Percentiles rank a stretch among this genome's conserved stretches.
Conservation (phyloP, 1,140 invertebrate genomes). For the Lordiphosa mommai region DNA sequence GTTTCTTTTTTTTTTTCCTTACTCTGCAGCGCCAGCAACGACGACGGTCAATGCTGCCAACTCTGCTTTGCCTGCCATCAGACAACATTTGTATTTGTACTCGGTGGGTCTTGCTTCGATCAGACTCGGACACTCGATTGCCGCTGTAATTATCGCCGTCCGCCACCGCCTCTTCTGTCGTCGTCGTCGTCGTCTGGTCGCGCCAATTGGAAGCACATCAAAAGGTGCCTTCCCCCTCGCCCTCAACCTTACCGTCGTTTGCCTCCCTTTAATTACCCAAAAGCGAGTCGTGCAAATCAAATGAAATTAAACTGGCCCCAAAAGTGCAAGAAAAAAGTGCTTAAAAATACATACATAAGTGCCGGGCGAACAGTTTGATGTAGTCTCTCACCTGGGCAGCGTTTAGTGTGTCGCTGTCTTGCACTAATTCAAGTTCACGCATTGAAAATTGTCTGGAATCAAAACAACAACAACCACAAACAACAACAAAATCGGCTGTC, state of each 20-base stretch:
- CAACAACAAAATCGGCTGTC: constrained; percentile 24
- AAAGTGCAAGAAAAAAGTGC: constrained; percentile 33
- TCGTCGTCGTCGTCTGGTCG: neutral
- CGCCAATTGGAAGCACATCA: neutral
- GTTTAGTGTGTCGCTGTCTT: constrained; percentile 24
- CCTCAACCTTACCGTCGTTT: neutral
- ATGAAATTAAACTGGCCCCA: constrained; percentile 31
- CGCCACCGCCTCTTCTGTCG: neutral
- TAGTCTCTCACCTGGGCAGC: neutral
- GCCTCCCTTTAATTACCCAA: constrained; percentile 35
- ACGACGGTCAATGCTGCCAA: constrained; percentile 74
- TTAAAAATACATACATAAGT: constrained; percentile 19
- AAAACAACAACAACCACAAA: constrained; percentile 9
- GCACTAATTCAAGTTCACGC: constrained; percentile 43
- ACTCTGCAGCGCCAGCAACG: constrained; percentile 30
- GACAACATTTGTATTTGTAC: constrained; percentile 77
- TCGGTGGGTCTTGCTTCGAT: constrained; percentile 75
- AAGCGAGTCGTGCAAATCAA: constrained; percentile 21
- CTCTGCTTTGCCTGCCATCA: constrained; percentile 71
- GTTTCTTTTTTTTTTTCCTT: constrained; percentile 43
- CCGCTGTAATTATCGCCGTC: constrained; percentile 44
- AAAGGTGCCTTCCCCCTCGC: constrained; percentile 1
- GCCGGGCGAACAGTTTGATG: neutral
- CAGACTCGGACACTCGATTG: constrained; percentile 49
- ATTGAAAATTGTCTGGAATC: constrained; percentile 21